These are phyloP conservation scores for Automeris io DNA, from an alignment of 2,888 invertebrate species.

Conservation along the genomic window DNA sequence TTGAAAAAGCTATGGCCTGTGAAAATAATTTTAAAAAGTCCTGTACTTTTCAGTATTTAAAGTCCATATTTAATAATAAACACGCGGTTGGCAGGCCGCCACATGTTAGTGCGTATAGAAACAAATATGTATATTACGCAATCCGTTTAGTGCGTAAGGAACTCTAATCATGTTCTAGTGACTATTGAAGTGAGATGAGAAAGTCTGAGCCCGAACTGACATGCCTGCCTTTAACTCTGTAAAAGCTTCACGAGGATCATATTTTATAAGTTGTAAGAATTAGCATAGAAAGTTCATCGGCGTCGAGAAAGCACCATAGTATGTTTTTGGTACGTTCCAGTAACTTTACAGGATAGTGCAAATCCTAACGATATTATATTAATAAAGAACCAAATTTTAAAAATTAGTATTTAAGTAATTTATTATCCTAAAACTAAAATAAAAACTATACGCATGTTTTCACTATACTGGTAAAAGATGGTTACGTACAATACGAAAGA, in stretches of 20 bases:
- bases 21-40: no score
- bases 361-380: slow-evolving; percentile 76
- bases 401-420: slow-evolving; percentile 76
- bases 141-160: not conserved
- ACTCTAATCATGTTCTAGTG: not conserved
- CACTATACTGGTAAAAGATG: slow-evolving; percentile 76
- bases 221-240: slow-evolving; percentile 67
- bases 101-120: no score
- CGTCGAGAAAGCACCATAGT: slow-evolving; percentile 66
- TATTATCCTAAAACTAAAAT: slow-evolving; percentile 76
- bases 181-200: slow-evolving; percentile 47
- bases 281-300: slow-evolving; percentile 76
- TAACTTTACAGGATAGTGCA: slow-evolving; percentile 72
- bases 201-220: slow-evolving; percentile 45
- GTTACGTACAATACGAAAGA: slow-evolving; percentile 76
- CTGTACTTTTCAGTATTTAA: no score
- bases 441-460: slow-evolving; percentile 78
- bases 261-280: slow-evolving; percentile 59
- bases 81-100: no score
- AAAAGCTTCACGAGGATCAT: slow-evolving; percentile 60
- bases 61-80: no score
- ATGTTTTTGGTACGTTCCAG: slow-evolving; percentile 69
- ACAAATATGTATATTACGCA: not conserved
- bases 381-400: slow-evolving; percentile 77
- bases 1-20: no score